Evolutionary conservation across 2,113 vertebrate genomes (phyloP), one percentile per base, ranked within the genome.

Genomic region (Kobus ellipsiprymnus): DNA sequence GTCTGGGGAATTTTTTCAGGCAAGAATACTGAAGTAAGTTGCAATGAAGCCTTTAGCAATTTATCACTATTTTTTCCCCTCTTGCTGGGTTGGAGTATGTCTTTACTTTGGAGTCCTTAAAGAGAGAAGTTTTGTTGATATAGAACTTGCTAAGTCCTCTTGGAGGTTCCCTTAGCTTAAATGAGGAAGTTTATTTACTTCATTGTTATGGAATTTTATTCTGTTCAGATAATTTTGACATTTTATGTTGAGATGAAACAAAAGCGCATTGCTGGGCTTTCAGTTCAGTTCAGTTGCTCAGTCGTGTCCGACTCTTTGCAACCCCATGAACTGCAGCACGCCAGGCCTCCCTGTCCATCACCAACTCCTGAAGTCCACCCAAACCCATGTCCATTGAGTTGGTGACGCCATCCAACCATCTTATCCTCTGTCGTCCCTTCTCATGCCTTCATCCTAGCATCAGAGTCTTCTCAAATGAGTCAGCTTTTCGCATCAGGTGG

Each of bases 261-360:
- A 84, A 83, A 46, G 54, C 83, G 29, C 25, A 60, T 64, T 92
- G 91, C 33, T 67, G 67, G 80, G 80, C 55, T 92, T 92, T 78
- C 64, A 27, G 23, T 44, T 44, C 67, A 67, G 33, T 67, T 67
- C 64, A 40, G n/a, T 40, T 71, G 1, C 67, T 71, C 10, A 71
- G 67, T 40, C 5, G 0, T 40, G 67, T 71, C 67, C 1, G 19
- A 71, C n/a, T 71, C 67, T 71, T 71, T 40, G n/a, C 10, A 0
- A 40, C n/a, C 10, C n/a, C n/a, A 40, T 3, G 2, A 23, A 71
- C n/a, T 1, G 0, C 67, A 71, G 67, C 19, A 71, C 0, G 0
- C n/a, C 67, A 71, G n/a, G 67, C 67, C 2, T 71, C 19, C 10
- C 67, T 71, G 67, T 71, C 67, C 10, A 40, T 40, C 67, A 40